Conservation (phyloP, 2,888 invertebrate species). For the Psococerastis gibbosa region DNA sequence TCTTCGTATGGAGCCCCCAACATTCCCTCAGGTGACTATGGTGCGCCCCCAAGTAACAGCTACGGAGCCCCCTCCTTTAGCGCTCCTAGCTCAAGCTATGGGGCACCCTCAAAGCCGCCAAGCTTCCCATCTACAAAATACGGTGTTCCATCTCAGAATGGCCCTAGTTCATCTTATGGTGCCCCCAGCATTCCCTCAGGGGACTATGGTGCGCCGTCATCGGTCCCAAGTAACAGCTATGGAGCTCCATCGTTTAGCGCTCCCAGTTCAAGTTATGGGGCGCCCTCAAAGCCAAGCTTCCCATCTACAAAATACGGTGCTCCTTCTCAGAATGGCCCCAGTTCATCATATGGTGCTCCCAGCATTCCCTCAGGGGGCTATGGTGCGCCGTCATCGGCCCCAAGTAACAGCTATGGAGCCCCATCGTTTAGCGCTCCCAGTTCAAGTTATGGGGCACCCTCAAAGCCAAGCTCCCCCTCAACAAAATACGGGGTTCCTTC, state of each 20-base stretch:
- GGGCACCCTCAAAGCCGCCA: conserved; percentile 13
- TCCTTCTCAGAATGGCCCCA: too few species aligned
- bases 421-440: conserved; percentile 6
- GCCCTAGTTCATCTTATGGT: too few species aligned
- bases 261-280: conserved; percentile 14
- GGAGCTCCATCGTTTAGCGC: conserved; percentile 4
- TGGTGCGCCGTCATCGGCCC: conserved; percentile 11
- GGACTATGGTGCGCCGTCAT: conserved; percentile 13
- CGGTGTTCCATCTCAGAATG: too few species aligned
- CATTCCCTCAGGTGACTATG: not conserved
- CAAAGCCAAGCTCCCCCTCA: conserved; percentile 13
- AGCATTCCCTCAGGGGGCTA: conserved; percentile 13
- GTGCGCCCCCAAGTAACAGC: not conserved
- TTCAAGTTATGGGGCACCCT: conserved; percentile 10
- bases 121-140: conserved; percentile 10
- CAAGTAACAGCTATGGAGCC: not conserved
- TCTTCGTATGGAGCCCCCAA: too few species aligned
- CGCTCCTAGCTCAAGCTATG: conserved; percentile 15
- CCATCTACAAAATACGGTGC: too few species aligned
- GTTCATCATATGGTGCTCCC: conserved; percentile 11
- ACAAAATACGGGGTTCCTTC: conserved; percentile 13
- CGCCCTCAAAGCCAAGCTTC: too few species aligned
- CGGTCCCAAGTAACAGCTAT: conserved; percentile 1
- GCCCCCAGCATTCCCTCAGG: conserved; percentile 13
- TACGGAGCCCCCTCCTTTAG: conserved; percentile 12